Evolutionary conservation across 2,113 vertebrate species (phyloP).

Genomic region (Otis tarda): DNA sequence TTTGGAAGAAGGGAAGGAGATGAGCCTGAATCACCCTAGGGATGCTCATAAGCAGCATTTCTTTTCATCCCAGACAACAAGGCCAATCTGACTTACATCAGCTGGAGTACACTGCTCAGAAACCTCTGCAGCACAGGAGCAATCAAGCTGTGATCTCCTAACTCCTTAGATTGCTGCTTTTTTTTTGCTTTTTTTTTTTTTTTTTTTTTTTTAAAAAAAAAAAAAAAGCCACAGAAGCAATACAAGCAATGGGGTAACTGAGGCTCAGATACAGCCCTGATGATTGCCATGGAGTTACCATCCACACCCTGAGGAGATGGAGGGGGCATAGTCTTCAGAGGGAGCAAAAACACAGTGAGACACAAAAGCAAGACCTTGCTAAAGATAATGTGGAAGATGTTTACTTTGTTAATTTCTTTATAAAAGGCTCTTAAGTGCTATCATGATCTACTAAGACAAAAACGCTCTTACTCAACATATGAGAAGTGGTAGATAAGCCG

Average conservation of each 20-base stretch:
- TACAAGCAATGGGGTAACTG: background rate
- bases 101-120: background rate
- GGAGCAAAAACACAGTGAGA: background rate
- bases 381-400: background rate
- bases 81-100: too few species aligned
- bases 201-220: too few species aligned
- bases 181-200: background rate
- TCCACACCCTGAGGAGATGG: background rate
- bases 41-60: too few species aligned
- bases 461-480: background rate
- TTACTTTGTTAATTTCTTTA: background rate
- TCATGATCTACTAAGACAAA: background rate
- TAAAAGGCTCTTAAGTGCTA: background rate
- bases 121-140: background rate
- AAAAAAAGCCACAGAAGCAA: background rate
- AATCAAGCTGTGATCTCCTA: background rate
- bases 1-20: too few species aligned
- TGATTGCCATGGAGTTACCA: background rate
- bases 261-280: background rate
- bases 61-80: too few species aligned
- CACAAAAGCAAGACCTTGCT: background rate
- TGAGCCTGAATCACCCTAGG: too few species aligned
- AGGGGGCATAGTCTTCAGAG: background rate
- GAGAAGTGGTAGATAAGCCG: background rate
- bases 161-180: background rate